Evolutionary conservation across 2,888 invertebrate genomes (phyloP).

Genomic region (Cheiracanthium punctorium): DNA sequence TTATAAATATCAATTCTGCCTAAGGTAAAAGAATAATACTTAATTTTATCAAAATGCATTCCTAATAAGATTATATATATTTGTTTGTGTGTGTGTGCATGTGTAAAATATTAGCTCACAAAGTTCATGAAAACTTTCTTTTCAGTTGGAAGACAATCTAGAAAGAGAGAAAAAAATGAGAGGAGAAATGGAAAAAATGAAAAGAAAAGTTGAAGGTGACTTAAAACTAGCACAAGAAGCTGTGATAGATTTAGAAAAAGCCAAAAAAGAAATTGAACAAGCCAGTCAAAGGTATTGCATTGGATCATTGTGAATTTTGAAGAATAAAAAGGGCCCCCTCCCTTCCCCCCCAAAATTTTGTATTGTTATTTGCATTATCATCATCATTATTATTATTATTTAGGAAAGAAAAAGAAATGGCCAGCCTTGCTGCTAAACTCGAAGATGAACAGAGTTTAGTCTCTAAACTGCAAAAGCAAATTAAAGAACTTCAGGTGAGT

Average conservation of each 20-base stretch:
- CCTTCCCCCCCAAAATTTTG: too few relatives aligned
- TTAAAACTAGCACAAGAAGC: slow-evolving; percentile 99
- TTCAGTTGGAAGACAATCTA: slow-evolving; percentile 92
- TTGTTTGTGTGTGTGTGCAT: too few relatives aligned
- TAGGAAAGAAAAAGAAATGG: slow-evolving; percentile 98
- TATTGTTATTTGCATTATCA: too few relatives aligned
- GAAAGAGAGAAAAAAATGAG: slow-evolving; percentile 99
- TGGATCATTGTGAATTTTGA: too few relatives aligned
- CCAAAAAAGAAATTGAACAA: slow-evolving; percentile 98
- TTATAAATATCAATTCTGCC: too few relatives aligned
- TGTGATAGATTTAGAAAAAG: slow-evolving; percentile 96
- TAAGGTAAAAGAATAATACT: too few relatives aligned
- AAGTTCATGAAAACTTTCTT: too few relatives aligned
- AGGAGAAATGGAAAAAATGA: slow-evolving; percentile 97
- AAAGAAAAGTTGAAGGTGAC: slow-evolving; percentile 99
- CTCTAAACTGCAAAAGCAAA: slow-evolving; percentile 97
- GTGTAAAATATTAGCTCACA: too few relatives aligned
- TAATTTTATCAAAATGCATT: too few relatives aligned
- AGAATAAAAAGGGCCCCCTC: too few relatives aligned
- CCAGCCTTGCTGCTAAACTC: slow-evolving; percentile 94
- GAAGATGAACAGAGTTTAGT: slow-evolving; percentile 99
- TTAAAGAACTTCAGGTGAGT: slow-evolving; percentile 93
- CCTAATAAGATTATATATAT: too few relatives aligned
- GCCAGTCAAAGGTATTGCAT: slow-evolving; percentile 88
- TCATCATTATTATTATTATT: too few relatives aligned